Conservation (phyloP, 2,888 invertebrate genomes). For the Acanthosoma haemorrhoidale region DNA sequence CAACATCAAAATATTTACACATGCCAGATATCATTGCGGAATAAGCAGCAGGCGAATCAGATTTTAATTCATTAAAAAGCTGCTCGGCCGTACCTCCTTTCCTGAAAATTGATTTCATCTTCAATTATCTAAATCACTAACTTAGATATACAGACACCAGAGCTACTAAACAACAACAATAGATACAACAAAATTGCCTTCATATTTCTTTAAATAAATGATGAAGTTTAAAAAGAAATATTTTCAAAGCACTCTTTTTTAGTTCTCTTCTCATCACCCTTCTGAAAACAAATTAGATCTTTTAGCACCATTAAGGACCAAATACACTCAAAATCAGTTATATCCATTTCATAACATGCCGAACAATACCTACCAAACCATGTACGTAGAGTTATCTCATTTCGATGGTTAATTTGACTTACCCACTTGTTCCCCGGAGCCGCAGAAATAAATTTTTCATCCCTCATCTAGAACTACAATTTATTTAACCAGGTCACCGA, state of each 20-base stretch:
- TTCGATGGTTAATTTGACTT: no score
- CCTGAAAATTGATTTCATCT: constrained; percentile 46
- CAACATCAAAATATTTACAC: constrained; percentile 65
- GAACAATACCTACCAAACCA: no score
- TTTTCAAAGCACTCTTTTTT: background rate
- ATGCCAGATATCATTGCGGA: constrained; percentile 76
- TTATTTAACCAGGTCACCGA: no score
- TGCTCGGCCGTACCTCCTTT: constrained; percentile 67
- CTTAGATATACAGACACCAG: background rate
- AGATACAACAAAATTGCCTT: background rate
- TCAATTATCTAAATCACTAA: background rate
- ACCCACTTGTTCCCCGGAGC: no score
- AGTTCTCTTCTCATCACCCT: background rate
- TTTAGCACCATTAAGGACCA: background rate
- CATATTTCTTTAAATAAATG: background rate
- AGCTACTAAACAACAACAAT: background rate
- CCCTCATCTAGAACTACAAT: no score
- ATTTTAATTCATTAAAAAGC: constrained; percentile 65
- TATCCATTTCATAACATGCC: no score
- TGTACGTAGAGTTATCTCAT: no score
- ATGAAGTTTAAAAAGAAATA: background rate
- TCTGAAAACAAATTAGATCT: background rate
- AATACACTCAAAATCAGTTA: no score
- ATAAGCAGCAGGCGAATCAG: constrained; percentile 63
- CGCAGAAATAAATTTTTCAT: no score